Base-by-base conservation (phyloP, 1,140 invertebrate genomes). In the Drosophila sturtevanti region DNA sequence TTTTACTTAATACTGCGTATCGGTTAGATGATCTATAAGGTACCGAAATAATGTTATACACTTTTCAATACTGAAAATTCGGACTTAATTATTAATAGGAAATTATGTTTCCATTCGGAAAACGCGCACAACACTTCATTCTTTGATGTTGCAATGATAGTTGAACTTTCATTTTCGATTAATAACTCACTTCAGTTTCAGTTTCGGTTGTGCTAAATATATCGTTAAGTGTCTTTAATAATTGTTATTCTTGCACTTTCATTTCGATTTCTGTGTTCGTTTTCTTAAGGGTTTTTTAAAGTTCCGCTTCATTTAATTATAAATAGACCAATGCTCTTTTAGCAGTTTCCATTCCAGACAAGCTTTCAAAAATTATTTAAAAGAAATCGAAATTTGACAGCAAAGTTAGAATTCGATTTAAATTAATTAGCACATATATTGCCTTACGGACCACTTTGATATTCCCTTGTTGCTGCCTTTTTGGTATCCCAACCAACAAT, bases 321-420 rank as follows among this genome's bases (percentile, higher is more conserved):
- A 21, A 21, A 21, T 11, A 48, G 21, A 16, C 16, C 5, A 31
- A 31, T 48, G 18, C 10, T 44, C 9, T 16, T 18, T 21, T 48
- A 12, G 22, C 51, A 54, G n/a, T 56, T 61, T 38, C 16, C 51
- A 56, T 18, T 64, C 37, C n/a, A 11, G 31, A 12, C 18, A 68
- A 34, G 48, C 44, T 56, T 41, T 4, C 48, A 41, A 67, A 59
- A 31, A 41, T 56, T 31, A 22, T 16, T 51, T 68, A 51, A 77
- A 73, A 70, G 72, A 80, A 85, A 82, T 67, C 69, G 71, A 79
- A 81, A 86, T 65, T 81, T 59, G 55, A 65, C 68, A 78, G 16
- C 41, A 72, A 58, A 61, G 66, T 72, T 75, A 56, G 64, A 64
- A 68, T 54, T 78, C 60, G 63, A 78, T 72, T 78, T 67, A 52